phyloP scores from a whole-genome alignment of 1,140 invertebrate species.

The Oppia nitens region DNA sequence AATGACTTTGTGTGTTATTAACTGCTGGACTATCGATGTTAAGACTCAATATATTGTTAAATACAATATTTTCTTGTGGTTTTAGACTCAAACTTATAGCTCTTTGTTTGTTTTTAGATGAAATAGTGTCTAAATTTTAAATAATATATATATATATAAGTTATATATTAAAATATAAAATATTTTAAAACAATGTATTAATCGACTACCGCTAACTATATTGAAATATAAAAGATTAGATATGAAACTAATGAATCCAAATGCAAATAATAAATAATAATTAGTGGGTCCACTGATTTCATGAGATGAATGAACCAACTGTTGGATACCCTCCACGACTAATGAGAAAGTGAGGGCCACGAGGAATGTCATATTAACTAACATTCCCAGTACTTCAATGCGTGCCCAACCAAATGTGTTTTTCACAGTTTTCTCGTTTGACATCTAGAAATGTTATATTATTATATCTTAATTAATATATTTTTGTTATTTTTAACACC shows the following conservation, averaged over 20 bases:
- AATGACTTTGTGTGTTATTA: no score
- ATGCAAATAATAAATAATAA: conserved; percentile 45
- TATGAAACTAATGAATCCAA: conserved; percentile 45
- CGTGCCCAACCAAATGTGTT: conserved; percentile 74
- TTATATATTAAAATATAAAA: no score
- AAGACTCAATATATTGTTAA: no score
- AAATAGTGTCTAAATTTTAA: no score
- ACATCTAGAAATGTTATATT: no score
- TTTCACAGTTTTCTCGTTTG: conserved; percentile 3
- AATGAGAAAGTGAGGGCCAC: conserved; percentile 64
- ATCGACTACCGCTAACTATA: conserved; percentile 45
- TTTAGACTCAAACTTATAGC: no score
- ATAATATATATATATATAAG: no score
- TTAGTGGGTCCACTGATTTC: conserved; percentile 64
- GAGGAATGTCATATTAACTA: conserved; percentile 63
- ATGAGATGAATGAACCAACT: conserved; percentile 31
- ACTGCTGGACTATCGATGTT: no score
- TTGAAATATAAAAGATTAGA: conserved; percentile 52
- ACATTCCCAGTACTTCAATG: conserved; percentile 60
- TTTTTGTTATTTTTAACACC: no score
- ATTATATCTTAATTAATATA: no score
- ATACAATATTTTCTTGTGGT: no score
- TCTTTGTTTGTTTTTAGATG: no score
- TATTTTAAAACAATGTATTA: not conserved
- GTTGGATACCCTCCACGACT: conserved; percentile 58